Percentiles rank a stretch among this genome's conserved stretches.
Conservation (phyloP, 1,140 invertebrate species). For the Neodiprion virginianus region DNA sequence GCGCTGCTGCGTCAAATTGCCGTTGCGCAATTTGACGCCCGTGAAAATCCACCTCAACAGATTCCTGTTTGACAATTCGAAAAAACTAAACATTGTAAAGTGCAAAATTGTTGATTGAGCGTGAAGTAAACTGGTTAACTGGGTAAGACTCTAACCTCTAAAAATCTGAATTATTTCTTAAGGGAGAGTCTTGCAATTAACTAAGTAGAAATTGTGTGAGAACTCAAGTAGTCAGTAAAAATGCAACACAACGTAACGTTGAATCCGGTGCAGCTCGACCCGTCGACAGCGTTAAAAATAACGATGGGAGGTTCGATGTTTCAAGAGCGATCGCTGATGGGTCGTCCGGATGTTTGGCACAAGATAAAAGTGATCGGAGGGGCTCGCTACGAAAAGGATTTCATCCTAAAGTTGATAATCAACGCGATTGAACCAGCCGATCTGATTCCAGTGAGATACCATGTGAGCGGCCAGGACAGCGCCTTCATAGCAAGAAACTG, state of each 20-base stretch:
- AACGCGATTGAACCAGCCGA: slow-evolving; percentile 59
- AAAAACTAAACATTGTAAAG: no score
- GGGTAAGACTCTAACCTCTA: background rate
- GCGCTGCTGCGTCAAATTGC: no score
- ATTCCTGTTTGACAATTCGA: no score
- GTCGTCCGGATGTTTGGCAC: slow-evolving; percentile 52
- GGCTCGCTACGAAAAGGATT: slow-evolving; percentile 50
- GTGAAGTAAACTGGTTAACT: no score
- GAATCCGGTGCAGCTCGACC: slow-evolving; percentile 39
- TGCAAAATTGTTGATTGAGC: no score
- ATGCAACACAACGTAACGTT: slow-evolving; percentile 27
- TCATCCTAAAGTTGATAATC: slow-evolving; percentile 59
- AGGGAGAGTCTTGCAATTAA: background rate
- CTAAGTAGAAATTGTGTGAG: background rate
- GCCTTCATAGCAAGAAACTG: slow-evolving; percentile 63
- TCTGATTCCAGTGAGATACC: slow-evolving; percentile 62
- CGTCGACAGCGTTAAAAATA: slow-evolving; percentile 41
- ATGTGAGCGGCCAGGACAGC: slow-evolving; percentile 45
- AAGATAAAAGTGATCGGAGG: slow-evolving; percentile 48
- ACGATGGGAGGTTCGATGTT: slow-evolving; percentile 44
- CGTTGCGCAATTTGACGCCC: no score
- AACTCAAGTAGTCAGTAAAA: background rate
- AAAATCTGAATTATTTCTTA: background rate
- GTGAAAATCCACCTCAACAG: no score
- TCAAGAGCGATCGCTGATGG: slow-evolving; percentile 49